phyloP scores from a whole-genome alignment of 2,113 vertebrate species.

The Aplodontia rufa region DNA sequence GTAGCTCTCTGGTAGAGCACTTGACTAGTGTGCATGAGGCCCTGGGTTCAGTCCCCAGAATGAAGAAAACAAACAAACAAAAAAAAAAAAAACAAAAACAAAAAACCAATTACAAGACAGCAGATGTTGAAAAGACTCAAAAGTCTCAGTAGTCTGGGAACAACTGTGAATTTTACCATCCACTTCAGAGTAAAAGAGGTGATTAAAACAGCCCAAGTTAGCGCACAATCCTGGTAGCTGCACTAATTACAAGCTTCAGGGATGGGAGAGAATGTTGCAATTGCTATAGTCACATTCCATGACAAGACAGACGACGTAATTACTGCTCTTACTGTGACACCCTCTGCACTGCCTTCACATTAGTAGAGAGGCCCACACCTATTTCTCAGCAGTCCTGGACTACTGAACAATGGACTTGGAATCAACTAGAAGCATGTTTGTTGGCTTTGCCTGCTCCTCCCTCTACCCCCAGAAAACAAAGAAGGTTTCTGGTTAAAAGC shows the following conservation, averaged over 20 bases:
- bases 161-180: slow-evolving; percentile 79
- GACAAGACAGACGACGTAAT: slow-evolving; percentile 89
- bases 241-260: slow-evolving; percentile 90
- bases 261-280: slow-evolving; percentile 88
- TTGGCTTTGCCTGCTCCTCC: neutral
- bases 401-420: slow-evolving; percentile 67
- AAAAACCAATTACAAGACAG: slow-evolving; percentile 61
- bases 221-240: slow-evolving; percentile 82
- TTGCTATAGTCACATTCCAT: slow-evolving; percentile 89
- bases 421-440: slow-evolving; percentile 65
- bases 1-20: neutral
- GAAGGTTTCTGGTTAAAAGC: neutral
- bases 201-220: slow-evolving; percentile 81
- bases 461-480: slow-evolving; percentile 8
- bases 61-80: no score
- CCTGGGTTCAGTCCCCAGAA: neutral
- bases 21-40: neutral
- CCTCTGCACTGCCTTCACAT: slow-evolving; percentile 79
- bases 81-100: no score
- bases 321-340: slow-evolving; percentile 80
- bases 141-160: slow-evolving; percentile 61
- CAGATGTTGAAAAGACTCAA: slow-evolving; percentile 67
- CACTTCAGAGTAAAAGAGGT: slow-evolving; percentile 80
- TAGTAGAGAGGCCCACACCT: slow-evolving; percentile 75
- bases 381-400: slow-evolving; percentile 60